Conservation (phyloP, 1,140 invertebrate species). For the Cephus cinctus region DNA sequence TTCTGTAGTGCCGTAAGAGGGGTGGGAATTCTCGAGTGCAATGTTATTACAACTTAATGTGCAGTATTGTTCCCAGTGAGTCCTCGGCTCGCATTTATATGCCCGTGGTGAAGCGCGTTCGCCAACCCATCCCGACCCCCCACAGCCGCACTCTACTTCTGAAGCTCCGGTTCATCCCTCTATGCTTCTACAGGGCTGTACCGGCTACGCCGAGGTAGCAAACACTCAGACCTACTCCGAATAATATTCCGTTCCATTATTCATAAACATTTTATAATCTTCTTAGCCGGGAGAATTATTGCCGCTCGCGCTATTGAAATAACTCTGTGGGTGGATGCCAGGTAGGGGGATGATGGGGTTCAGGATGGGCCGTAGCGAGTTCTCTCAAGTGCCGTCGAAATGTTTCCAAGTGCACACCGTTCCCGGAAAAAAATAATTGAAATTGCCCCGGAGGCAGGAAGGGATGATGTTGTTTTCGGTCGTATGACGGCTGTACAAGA, state of each 20-base stretch:
- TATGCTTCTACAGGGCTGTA: no score
- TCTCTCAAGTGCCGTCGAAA: conserved; percentile 45
- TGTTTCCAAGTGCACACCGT: conserved; percentile 40
- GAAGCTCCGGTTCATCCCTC: no score
- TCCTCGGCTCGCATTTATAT: conserved; percentile 30
- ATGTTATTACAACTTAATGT: conserved; percentile 47
- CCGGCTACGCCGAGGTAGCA: no score
- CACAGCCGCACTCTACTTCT: no score
- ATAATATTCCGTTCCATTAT: conserved; percentile 48
- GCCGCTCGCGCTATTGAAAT: conserved; percentile 37
- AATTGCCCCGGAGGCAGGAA: no score
- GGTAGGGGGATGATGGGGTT: no score
- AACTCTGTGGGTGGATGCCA: no score
- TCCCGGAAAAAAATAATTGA: conserved; percentile 52
- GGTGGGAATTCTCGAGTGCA: conserved; percentile 8
- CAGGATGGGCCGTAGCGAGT: no score
- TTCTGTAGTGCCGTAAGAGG: conserved; percentile 1
- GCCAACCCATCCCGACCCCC: no score
- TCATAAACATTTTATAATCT: conserved; percentile 54
- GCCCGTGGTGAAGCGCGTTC: conserved; percentile 9
- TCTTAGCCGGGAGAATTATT: conserved; percentile 47
- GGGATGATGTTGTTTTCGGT: no score
- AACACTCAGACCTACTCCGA: no score
- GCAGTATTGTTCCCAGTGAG: conserved; percentile 33
- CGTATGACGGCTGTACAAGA: no score